Percentiles rank a stretch among this genome's conserved stretches.
Evolutionary conservation across 2,888 invertebrate genomes (phyloP).

Genomic region (Digitonthophagus gazella): DNA sequence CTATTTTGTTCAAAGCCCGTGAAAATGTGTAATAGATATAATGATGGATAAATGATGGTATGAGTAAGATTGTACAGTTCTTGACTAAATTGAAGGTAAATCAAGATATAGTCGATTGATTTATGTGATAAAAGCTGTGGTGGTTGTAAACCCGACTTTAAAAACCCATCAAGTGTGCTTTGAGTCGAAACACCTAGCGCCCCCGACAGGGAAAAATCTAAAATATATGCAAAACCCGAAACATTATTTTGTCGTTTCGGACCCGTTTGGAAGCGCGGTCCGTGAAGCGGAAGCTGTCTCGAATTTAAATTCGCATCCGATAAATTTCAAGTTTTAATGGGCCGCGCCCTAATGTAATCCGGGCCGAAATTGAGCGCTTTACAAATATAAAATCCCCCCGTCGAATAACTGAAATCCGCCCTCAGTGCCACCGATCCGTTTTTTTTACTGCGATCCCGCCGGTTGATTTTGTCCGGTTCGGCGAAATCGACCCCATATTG

Average conservation of each 20-base stretch:
- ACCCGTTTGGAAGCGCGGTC: neutral
- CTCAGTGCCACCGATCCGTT: neutral
- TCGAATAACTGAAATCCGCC: constrained; percentile 10
- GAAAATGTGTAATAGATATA: constrained; percentile 7
- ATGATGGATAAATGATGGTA: neutral
- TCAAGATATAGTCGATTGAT: neutral
- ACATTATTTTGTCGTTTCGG: neutral
- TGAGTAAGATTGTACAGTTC: neutral
- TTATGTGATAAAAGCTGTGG: too few relatives aligned
- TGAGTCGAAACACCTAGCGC: neutral
- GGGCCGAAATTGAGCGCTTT: constrained; percentile 13
- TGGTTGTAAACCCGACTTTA: neutral
- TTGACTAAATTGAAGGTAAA: too few relatives aligned
- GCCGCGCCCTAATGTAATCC: constrained; percentile 9
- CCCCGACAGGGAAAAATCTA: neutral
- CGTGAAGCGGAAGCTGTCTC: neutral
- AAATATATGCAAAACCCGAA: neutral
- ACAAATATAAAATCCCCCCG: constrained; percentile 13
- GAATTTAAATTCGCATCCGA: constrained; percentile 10
- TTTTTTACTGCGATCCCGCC: constrained; percentile 7
- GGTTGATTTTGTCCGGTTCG: constrained; percentile 1
- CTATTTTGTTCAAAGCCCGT: too few relatives aligned
- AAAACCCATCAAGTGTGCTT: neutral
- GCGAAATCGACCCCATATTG: constrained; percentile 4
- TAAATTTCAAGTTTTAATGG: constrained; percentile 15